Base-by-base conservation (phyloP, 2,113 vertebrate genomes). In the Zapus hudsonius region DNA sequence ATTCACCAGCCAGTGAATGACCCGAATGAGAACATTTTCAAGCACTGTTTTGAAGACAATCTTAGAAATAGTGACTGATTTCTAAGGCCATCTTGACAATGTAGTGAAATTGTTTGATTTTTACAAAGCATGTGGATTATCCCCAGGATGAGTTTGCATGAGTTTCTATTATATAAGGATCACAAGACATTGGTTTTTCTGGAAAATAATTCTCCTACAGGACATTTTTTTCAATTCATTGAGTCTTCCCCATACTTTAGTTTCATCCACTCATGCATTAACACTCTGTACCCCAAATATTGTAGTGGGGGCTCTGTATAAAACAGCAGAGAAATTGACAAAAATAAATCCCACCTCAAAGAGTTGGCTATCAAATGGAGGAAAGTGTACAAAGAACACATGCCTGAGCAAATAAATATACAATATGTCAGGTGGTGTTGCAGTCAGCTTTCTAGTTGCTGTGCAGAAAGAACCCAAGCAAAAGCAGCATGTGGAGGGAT, bases 11-110 rank as follows among this genome's bases (percentile, higher is more conserved):
- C 17, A 13, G 4, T 59, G 55, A 6, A 33, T 66, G 40, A 83
- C 74, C 27, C 55, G 29, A 76, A 27, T 70, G 63, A 90, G 23
- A 95, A 87, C 15, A 75, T 84, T 86, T 87, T 84, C 12, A 52
- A 74, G 73, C 0, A 7, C 15, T 67, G 70, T 73, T 16, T 22
- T 23, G 3, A 91, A 79, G 59, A n/a, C 33, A 75, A 84, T 36
- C 25, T 38, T 90, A 27, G n/a, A 95, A 86, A 78, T 31, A 42
- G 9, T 29, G 74, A 83, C 27, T 66, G 57, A 61, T n/a, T 80
- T 82, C 47, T 64, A 93, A 2, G 69, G 17, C 4, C 9, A 29
- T 63, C 57, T 72, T 75, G 19, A 36, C 23, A 70, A 13, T 19
- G 4, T 66, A n/a, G 29, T 25, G 3, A 66, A 82, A 15, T 52